Evolutionary conservation across 2,113 vertebrate species (phyloP).

Genomic region (Scortum barcoo): DNA sequence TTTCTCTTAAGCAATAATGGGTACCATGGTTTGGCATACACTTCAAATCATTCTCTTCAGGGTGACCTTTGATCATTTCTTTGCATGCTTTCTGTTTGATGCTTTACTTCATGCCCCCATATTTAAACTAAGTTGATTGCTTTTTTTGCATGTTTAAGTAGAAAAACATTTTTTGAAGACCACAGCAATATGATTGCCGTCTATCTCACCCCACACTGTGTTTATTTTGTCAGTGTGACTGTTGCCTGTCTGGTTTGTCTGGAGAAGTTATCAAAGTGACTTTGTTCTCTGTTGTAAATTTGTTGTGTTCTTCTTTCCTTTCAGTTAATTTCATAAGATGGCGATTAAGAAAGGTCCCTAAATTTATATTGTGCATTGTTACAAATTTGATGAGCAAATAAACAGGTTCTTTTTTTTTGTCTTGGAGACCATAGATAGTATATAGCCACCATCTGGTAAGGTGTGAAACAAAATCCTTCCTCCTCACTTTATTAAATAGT

Average conservation of each 20-base stretch:
- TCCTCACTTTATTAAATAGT: background rate
- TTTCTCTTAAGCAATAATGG: constrained; percentile 78
- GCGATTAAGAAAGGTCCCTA: constrained; percentile 53
- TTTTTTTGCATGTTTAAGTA: constrained; percentile 80
- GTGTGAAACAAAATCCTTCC: background rate
- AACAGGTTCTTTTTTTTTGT: background rate
- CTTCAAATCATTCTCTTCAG: constrained; percentile 68
- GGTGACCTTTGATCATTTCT: constrained; percentile 38
- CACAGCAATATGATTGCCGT: constrained; percentile 65
- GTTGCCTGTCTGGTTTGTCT: constrained; percentile 82
- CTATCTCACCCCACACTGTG: constrained; percentile 19
- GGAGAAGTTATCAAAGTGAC: constrained; percentile 83
- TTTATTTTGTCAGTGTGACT: constrained; percentile 65
- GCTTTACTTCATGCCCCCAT: constrained; percentile 75
- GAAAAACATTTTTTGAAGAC: constrained; percentile 72
- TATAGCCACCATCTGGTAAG: background rate
- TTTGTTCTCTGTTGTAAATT: constrained; percentile 93
- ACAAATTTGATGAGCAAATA: background rate
- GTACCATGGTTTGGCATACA: constrained; percentile 76
- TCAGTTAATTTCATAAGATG: constrained; percentile 88
- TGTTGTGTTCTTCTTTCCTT: constrained; percentile 71
- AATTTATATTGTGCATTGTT: background rate
- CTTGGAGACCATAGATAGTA: background rate
- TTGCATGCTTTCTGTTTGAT: constrained; percentile 87
- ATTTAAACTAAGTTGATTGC: constrained; percentile 82